These are phyloP conservation scores for Bellardia pandia DNA, from an alignment of 2,888 invertebrate genomes.

Conservation along the genomic window DNA sequence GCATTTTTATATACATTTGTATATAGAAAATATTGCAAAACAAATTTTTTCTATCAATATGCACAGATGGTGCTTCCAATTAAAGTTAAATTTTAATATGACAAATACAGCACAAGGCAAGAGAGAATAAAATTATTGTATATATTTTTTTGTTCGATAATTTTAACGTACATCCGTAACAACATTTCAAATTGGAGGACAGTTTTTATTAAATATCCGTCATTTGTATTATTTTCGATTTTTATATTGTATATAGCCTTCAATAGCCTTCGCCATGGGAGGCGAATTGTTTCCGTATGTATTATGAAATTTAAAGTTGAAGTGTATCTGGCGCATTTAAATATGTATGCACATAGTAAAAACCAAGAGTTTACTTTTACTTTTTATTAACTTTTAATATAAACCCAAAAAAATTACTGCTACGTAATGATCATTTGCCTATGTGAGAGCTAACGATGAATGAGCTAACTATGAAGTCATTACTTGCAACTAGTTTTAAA, in stretches of 20 bases:
- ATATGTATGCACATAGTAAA: background rate
- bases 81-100: background rate
- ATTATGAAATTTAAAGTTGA: conserved; percentile 2
- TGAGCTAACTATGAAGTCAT: too few species aligned
- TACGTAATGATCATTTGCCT: too few species aligned
- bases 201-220: conserved; percentile 3
- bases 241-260: background rate
- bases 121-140: background rate
- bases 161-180: background rate
- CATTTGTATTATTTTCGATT: background rate
- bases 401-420: too few species aligned
- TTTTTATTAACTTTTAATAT: background rate
- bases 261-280: background rate
- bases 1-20: background rate
- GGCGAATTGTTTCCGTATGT: background rate
- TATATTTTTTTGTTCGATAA: background rate
- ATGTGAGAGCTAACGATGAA: too few species aligned
- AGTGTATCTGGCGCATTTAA: background rate
- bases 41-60: conserved; percentile 4
- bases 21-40: background rate
- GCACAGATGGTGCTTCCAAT: conserved; percentile 19
- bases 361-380: background rate
- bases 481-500: too few species aligned
- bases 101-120: background rate
- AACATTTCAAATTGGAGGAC: conserved; percentile 11